Evolutionary conservation across 1,140 invertebrate species (phyloP).

Genomic region (Leptinotarsa undecemlineata): DNA sequence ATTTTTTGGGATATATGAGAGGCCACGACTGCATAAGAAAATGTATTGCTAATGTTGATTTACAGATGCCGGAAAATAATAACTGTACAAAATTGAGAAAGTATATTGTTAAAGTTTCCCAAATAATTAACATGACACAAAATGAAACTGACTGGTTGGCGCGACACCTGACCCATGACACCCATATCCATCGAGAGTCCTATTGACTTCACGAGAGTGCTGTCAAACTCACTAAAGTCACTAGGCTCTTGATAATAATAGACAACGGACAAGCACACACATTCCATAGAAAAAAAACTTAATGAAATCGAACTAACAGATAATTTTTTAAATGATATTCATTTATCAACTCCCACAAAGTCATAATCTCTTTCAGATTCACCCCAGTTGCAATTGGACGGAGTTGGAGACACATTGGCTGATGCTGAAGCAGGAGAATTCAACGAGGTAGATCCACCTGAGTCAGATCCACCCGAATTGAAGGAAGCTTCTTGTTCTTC

Average conservation of each 20-base stretch:
- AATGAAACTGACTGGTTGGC: constrained; percentile 22
- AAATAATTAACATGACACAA: constrained; percentile 21
- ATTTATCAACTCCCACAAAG: not conserved
- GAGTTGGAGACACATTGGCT: not conserved
- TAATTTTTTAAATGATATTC: not conserved
- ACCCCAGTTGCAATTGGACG: not conserved
- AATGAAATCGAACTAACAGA: constrained; percentile 6
- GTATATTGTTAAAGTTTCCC: constrained; percentile 24
- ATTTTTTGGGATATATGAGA: not conserved
- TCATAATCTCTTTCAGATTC: not conserved
- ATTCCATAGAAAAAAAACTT: not conserved
- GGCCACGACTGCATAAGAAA: constrained; percentile 14
- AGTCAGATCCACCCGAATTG: constrained; percentile 3
- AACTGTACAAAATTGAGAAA: constrained; percentile 22
- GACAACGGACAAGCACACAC: constrained; percentile 8
- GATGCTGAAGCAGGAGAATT: not conserved
- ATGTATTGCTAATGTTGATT: constrained; percentile 7
- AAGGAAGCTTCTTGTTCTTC: not conserved
- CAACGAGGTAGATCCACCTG: not conserved
- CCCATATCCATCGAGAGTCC: constrained; percentile 15
- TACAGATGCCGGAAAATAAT: not conserved
- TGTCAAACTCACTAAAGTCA: constrained; percentile 24
- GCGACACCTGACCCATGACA: constrained; percentile 18
- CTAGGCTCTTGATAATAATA: constrained; percentile 8
- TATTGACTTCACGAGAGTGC: constrained; percentile 26